phyloP scores from a whole-genome alignment of 2,113 vertebrate species.

The Coryphaenoides rupestris region DNA sequence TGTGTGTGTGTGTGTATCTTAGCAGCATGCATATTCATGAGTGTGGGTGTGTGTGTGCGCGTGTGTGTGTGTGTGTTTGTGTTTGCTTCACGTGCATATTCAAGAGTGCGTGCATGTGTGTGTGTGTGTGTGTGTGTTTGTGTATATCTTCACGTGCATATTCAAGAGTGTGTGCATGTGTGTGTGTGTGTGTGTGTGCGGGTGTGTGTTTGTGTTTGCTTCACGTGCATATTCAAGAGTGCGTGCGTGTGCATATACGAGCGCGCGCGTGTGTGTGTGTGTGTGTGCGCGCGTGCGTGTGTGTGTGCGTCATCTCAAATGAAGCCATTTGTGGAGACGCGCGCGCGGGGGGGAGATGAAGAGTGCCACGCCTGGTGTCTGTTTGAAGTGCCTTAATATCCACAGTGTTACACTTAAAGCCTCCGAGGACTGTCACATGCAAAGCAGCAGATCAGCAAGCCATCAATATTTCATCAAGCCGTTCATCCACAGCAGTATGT shows the following conservation, averaged over 20 bases:
- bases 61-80: no score
- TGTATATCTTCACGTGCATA: neutral
- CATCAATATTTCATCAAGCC: constrained; percentile 64
- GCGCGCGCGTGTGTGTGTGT: neutral
- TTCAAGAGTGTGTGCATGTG: neutral
- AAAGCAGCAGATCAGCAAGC: constrained; percentile 54
- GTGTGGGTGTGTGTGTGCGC: no score
- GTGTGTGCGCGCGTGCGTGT: neutral
- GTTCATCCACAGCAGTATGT: constrained; percentile 57
- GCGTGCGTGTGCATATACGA: neutral
- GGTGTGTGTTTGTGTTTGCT: neutral
- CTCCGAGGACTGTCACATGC: constrained; percentile 50
- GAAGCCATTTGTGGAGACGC: neutral
- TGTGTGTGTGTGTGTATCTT: no score
- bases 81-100: no score
- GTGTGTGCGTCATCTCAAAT: neutral
- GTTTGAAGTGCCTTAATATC: constrained; percentile 35
- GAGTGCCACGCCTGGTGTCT: constrained; percentile 44
- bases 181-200: neutral
- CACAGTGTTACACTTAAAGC: constrained; percentile 35
- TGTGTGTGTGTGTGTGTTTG: neutral
- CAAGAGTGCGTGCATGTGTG: no score
- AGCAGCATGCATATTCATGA: no score
- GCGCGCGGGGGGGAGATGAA: constrained; percentile 41
- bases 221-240: neutral